Conservation (phyloP, 2,888 invertebrate genomes). For the Troglohyphantes excavatus region DNA sequence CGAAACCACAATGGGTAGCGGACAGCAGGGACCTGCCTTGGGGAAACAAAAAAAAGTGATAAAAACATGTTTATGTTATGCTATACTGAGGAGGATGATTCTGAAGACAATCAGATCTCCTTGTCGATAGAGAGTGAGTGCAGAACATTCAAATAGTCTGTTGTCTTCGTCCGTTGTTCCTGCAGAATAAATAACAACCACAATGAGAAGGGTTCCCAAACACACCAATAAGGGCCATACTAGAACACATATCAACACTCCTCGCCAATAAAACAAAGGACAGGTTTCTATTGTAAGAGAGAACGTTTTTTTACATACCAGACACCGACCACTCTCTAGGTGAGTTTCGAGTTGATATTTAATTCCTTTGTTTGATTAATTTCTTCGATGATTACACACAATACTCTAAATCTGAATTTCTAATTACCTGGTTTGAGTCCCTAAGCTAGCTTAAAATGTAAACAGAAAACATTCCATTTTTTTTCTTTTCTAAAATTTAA, state of each 20-base stretch:
- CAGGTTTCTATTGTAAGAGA: background rate
- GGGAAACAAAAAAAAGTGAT: background rate
- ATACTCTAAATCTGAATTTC: background rate
- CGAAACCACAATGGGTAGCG: background rate
- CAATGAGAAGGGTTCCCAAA: constrained; percentile 53
- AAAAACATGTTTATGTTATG: constrained; percentile 1
- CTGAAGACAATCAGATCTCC: constrained; percentile 76
- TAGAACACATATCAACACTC: background rate
- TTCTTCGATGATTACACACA: constrained; percentile 3
- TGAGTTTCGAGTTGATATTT: too few relatives aligned
- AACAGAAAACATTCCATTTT: background rate
- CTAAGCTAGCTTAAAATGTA: background rate
- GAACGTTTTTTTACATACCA: constrained; percentile 65
- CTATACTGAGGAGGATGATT: constrained; percentile 31
- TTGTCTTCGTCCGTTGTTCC: constrained; percentile 75
- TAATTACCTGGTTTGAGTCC: background rate
- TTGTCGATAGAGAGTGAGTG: constrained; percentile 49
- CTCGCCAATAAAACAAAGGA: background rate
- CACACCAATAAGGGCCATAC: constrained; percentile 55
- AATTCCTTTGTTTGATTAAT: too few relatives aligned
- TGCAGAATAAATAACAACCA: constrained; percentile 76
- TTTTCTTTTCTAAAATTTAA: constrained; percentile 4
- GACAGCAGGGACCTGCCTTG: background rate
- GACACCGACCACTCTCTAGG: background rate
- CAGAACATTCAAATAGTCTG: constrained; percentile 71